Conservation (phyloP, 2,888 invertebrate genomes). For the Gerris lacustris region DNA sequence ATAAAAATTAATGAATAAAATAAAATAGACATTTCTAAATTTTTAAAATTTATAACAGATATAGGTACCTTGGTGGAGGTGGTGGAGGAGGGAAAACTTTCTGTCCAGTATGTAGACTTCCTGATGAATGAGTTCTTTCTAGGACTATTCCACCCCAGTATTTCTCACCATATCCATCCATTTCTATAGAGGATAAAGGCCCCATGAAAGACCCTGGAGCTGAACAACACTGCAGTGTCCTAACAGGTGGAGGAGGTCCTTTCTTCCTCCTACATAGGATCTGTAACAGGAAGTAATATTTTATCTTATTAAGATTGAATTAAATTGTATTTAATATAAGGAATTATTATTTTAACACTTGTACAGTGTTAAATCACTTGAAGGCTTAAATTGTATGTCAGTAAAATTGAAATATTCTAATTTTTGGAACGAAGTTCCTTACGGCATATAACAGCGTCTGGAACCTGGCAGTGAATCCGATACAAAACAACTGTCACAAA, state of each 20-base stretch:
- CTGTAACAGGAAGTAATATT: constrained; percentile 21
- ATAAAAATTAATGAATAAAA: no score
- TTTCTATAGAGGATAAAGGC: constrained; percentile 26
- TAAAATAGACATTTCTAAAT: no score
- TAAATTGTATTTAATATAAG: background rate
- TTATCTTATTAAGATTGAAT: background rate
- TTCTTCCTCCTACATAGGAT: constrained; percentile 29
- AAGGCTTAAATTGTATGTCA: no score
- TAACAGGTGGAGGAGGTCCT: constrained; percentile 20
- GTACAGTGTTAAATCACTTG: no score
- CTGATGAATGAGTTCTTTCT: constrained; percentile 62
- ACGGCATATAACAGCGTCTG: no score
- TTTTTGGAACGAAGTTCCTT: no score
- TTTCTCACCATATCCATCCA: constrained; percentile 56
- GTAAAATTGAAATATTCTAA: no score
- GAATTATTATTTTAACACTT: background rate
- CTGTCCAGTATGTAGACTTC: constrained; percentile 58
- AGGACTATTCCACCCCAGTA: constrained; percentile 61
- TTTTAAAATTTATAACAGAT: no score
- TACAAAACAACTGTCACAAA: no score
- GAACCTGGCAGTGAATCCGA: no score
- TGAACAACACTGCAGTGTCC: constrained; percentile 24
- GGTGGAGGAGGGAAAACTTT: constrained; percentile 23
- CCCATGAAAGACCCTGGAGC: constrained; percentile 29
- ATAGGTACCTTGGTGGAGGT: constrained; percentile 17